Evolutionary conservation across 1,140 invertebrate species (phyloP), one percentile per base, ranked within the genome.

Genomic region (Propsilocerus akamusi): DNA sequence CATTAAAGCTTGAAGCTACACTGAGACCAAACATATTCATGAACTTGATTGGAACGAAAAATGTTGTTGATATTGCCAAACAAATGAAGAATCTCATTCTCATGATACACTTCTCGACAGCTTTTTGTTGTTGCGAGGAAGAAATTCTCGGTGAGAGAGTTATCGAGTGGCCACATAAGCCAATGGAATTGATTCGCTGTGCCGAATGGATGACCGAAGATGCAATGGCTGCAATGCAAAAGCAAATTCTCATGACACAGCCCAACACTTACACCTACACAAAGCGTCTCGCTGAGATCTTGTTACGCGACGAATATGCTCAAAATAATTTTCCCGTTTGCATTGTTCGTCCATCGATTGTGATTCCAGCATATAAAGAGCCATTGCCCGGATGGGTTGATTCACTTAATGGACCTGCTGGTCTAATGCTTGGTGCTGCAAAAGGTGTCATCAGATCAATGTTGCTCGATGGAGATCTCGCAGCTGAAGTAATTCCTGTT

Each of bases 391-490:
- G 83, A 2, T 90, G 86, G 87, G 86, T 92, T 46, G 90, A 94
- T 59, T 93, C 85, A 64, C 70, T 89, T 30, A 92, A 92, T 66
- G 88, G 88, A 2, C 85, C 88, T 0, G 80, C 83, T 52, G 87
- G 81, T 2, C 62, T 83, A 2, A 63, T 82, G 54, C 73, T 79
- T 0, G 81, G 73, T 0, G 77, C 73, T 8, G 84, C 83, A 2
- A 89, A 88, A 67, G 86, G 86, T 17, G 76, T 90, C 1, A 74
- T 91, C 28, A 69, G 85, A 4, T 77, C 81, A 22, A 83, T 91
- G 77, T 75, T 81, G 54, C 84, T 83, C 59, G 74, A 78, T 52
- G 66, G 61, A 0, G 66, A 78, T 48, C 81, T 77, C 55, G 74
- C 76, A 32, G 80, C 84, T 1, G 83, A 92, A 62, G 73, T 88